Conservation (phyloP, 2,113 vertebrate species). For the Proteles cristata region DNA sequence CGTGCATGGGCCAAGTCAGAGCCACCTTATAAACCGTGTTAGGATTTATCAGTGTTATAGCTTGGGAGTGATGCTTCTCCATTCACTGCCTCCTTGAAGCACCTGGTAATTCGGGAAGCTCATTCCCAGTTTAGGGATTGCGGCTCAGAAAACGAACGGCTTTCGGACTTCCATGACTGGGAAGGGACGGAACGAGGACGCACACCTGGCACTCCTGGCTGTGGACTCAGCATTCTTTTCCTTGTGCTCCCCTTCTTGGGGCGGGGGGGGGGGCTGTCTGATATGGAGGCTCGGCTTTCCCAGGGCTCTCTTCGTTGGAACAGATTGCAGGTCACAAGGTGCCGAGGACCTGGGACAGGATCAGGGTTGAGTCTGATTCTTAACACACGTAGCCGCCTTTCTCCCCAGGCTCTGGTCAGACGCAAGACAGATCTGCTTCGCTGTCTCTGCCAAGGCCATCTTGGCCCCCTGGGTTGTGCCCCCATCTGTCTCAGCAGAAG, state of each 20-base stretch:
- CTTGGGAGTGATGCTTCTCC: background rate
- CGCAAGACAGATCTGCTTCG: background rate
- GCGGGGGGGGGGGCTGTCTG: background rate
- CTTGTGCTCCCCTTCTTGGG: background rate
- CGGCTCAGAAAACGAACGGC: background rate
- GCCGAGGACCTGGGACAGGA: background rate
- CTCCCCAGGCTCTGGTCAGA: background rate
- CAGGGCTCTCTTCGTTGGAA: background rate
- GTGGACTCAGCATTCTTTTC: background rate
- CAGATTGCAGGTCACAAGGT: background rate
- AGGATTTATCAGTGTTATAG: background rate
- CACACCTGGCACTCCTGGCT: constrained; percentile 17
- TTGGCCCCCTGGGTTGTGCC: background rate
- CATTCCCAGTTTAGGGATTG: constrained; percentile 43
- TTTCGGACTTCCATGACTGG: background rate
- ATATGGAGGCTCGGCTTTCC: background rate
- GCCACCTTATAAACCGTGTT: background rate
- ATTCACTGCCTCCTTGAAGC: background rate
- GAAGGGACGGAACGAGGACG: constrained; percentile 29
- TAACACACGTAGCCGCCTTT: background rate
- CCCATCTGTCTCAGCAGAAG: background rate
- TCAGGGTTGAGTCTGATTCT: background rate
- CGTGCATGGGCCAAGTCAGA: background rate
- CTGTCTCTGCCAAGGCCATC: constrained; percentile 19
- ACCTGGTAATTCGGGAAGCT: constrained; percentile 31